A percentile compares a stretch with the other conserved stretches of the same genome.
These are phyloP conservation scores for Pardosa pseudoannulata DNA, from an alignment of 2,888 invertebrate genomes.

Conservation along the genomic window DNA sequence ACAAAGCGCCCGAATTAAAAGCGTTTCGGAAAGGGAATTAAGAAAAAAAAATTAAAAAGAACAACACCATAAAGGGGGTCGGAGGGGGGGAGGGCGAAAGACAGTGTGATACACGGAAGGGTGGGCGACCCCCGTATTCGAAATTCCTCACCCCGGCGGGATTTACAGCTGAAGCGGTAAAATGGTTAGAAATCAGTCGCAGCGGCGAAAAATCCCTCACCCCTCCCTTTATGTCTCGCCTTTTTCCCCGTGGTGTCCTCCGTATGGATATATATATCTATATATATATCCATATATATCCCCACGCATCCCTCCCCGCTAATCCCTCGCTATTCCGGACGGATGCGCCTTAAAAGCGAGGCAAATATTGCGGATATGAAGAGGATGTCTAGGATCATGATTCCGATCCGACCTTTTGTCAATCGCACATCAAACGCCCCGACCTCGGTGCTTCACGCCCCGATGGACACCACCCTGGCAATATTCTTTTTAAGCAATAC, in stretches of 20 bases:
- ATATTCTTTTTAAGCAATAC: constrained; percentile 34
- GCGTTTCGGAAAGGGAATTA: background rate
- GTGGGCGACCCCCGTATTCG: background rate
- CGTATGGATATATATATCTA: constrained; percentile 49
- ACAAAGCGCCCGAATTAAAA: constrained; percentile 14
- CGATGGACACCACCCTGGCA: constrained; percentile 20
- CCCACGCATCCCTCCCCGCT: constrained; percentile 7
- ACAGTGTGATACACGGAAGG: background rate
- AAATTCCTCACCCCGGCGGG: constrained; percentile 8
- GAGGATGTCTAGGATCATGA: constrained; percentile 68
- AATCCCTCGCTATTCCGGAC: constrained; percentile 55
- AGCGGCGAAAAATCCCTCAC: constrained; percentile 11
- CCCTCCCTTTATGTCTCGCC: background rate
- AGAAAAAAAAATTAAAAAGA: constrained; percentile 1
- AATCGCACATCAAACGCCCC: constrained; percentile 54
- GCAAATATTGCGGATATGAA: constrained; percentile 72
- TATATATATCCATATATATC: constrained; percentile 33
- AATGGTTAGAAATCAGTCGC: constrained; percentile 58
- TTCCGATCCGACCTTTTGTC: constrained; percentile 46
- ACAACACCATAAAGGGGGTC: constrained; percentile 1
- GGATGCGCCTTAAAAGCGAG: constrained; percentile 42
- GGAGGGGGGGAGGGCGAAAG: no score
- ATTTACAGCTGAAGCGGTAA: constrained; percentile 60
- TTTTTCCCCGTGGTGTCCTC: background rate
- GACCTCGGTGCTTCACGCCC: constrained; percentile 22